Percentiles rank a stretch among this genome's conserved stretches.
Conservation (phyloP, 2,888 invertebrate species). For the Bimastos eiseni region DNA sequence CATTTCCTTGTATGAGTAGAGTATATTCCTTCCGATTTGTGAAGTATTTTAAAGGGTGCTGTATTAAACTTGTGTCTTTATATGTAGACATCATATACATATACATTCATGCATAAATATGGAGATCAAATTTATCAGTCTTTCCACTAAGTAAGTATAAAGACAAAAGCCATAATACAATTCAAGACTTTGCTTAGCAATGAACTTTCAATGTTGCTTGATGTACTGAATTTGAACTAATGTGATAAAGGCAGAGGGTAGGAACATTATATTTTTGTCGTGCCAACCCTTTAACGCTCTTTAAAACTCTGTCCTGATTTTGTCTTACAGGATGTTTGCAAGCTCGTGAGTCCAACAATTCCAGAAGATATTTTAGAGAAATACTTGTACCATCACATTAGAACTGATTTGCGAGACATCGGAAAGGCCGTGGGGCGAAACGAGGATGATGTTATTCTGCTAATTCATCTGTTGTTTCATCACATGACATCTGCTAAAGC, state of each 20-base stretch:
- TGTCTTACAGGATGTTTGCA: conserved; percentile 9
- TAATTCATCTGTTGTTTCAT: conserved; percentile 44
- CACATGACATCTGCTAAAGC: neutral
- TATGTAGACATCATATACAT: neutral
- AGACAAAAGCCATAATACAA: neutral
- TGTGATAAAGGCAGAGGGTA: neutral
- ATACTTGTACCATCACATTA: conserved; percentile 49
- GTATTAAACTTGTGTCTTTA: neutral
- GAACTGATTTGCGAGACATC: conserved; percentile 46
- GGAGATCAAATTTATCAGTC: neutral
- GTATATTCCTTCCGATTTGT: neutral
- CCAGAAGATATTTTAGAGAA: conserved; percentile 33
- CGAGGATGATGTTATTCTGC: conserved; percentile 48
- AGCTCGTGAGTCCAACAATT: neutral
- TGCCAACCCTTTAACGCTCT: neutral
- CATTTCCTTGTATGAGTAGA: too few species aligned
- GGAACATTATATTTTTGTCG: neutral
- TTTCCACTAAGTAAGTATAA: neutral
- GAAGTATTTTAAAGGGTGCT: neutral
- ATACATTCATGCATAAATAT: too few species aligned
- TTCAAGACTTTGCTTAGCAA: neutral
- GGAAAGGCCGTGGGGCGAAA: conserved; percentile 44
- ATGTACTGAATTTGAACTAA: neutral
- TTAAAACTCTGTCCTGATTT: neutral
- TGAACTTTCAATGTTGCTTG: neutral